A percentile compares a stretch with the other conserved stretches of the same genome.
phyloP scores from a whole-genome alignment of 2,797 vertebrate genomes.

The Gobio occitaniae region DNA sequence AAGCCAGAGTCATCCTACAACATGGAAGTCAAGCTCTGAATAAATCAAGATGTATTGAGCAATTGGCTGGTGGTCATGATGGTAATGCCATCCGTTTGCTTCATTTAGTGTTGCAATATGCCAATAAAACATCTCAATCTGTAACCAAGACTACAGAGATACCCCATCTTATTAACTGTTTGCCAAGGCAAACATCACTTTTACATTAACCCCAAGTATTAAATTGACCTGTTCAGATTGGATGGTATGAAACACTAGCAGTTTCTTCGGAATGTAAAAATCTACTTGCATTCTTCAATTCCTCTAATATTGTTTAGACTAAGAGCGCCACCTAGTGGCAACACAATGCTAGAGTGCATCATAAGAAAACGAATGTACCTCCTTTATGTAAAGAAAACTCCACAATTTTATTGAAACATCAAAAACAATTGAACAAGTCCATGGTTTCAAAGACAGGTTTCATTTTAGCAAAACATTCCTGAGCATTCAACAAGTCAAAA shows the following conservation, averaged over 20 bases:
- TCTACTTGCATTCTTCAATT: neutral
- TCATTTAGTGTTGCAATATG: neutral
- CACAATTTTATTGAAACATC: conserved; percentile 39
- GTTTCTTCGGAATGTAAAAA: neutral
- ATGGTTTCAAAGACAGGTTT: conserved; percentile 41
- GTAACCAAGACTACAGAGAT: conserved; percentile 1
- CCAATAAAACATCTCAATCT: neutral
- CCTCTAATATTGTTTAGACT: too few species aligned
- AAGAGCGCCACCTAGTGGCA: conserved; percentile 10
- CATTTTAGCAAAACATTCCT: conserved; percentile 56
- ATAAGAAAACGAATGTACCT: too few species aligned
- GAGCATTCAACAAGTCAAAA: conserved; percentile 53
- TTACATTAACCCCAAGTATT: too few species aligned
- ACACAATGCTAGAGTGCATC: neutral
- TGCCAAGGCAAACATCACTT: neutral
- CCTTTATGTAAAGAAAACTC: conserved; percentile 11
- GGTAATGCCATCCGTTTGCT: neutral
- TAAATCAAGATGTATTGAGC: neutral
- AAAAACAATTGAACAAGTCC: conserved; percentile 6
- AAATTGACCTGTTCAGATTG: neutral
- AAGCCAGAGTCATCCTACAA: neutral
- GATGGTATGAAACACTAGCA: neutral
- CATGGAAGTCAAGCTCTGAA: neutral
- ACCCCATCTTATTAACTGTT: neutral
- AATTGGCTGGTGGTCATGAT: neutral